Evolutionary conservation across 2,113 vertebrate genomes (phyloP), one percentile per base, ranked within the genome.

Genomic region (Raja brachyura): DNA sequence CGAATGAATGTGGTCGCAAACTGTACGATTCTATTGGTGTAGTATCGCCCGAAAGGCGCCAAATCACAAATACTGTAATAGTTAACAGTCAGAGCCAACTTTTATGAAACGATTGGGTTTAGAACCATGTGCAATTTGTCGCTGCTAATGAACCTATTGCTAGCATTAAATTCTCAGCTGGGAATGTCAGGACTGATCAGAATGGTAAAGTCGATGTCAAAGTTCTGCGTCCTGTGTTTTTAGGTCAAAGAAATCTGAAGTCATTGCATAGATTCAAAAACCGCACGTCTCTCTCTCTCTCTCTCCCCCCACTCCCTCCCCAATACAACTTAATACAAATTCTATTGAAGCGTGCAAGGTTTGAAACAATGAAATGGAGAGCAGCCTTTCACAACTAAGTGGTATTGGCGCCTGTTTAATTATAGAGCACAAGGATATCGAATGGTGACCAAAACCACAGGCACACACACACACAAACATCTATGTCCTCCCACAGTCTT

Each of bases 371-470:
- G 9, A 59, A 90, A 7, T n/a, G 18, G 6, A 70, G 66, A 90
- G 63, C 61, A 70, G 66, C 11, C 9, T 54, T 28, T 54, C 66
- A 48, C 31, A 92, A 54, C 18, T 74, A 48, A 92, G 68, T 92
- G 90, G 66, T 4, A 39, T 73, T 92, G 90, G 90, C 90, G 90
- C 90, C 90, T 74, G 68, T 73, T 92, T 92, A 92, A 92, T 92
- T 92, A 92, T 92, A 92, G 31, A 73, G 66, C 39, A 9, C 66
- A 73, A 22, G 39, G 33, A 73, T 74, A 48, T 73, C 18, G 66
- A 73, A 92, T 73, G 14, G 83, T 88, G 90, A 74, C 33, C 68
- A 48, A 73, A 73, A 54, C 90, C 88, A 39, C 85, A 88, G 10
- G 31, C 85, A 54, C 59, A 70, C 85, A 86, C 20, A 61, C 56